Base-by-base conservation (phyloP, 1,140 invertebrate genomes). In the Zaprionus tsacasi region DNA sequence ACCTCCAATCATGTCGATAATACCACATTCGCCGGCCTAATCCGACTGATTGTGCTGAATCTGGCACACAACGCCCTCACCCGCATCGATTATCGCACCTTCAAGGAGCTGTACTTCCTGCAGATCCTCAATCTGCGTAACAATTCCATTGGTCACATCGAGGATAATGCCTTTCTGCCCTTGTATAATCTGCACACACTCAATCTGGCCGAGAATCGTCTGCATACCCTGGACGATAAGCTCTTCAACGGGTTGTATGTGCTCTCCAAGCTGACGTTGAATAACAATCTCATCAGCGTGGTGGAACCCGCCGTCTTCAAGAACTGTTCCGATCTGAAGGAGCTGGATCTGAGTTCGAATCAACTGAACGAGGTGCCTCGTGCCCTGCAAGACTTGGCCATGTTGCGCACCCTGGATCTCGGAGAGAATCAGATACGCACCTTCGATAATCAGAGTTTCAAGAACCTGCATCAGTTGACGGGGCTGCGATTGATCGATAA, bases 311-410 rank as follows among this genome's bases (percentile, higher is more conserved):
- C 96, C 78, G 96, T 98, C n/a, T 98, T 98, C 86, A 95, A 95
- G 93, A 99, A 98, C 93, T 97, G 97, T 86, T 97, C 97, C 5
- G 96, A 96, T 79, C 93, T 98, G n/a, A 97, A 97, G 93, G 97
- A 98, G 82, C 93, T 99, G 3, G 97, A 98, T 93, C 93, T 99
- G 25, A 96, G 97, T 86, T 96, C 96, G 15, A 99, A 99, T 93
- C 95, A 96, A 75, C 92, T 99, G 56, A 93, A 95, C 56, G 94
- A 95, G 55, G 95, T 99, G 38, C 98, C 98, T 3, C 95, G 96
- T 70, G 97, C 97, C 5, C 89, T 98, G 11, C 95, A 96, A 90
- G 96, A 97, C 86, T 93, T 98, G 35, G 95, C 96, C 40, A 96
- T 97, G 86, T 93, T 99, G 65, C 97, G 97, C 88, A 98, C 96